Conservation (phyloP, 1,140 invertebrate species). For the Colletes latitarsis region DNA sequence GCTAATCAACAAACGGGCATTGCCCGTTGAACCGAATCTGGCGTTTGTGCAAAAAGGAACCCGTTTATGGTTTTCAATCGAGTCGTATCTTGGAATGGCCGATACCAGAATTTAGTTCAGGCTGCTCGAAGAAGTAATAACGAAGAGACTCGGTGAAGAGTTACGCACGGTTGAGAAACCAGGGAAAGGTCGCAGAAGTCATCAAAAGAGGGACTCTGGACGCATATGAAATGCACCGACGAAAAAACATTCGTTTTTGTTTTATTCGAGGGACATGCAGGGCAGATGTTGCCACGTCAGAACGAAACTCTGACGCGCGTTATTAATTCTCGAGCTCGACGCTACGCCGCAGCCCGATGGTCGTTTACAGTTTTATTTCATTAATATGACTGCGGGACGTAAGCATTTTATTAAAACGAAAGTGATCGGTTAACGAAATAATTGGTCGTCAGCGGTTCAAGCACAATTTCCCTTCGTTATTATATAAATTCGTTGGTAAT, state of each 20-base stretch:
- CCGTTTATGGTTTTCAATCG: background rate
- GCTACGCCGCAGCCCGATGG: too few species aligned
- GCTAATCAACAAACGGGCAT: background rate
- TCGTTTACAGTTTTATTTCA: background rate
- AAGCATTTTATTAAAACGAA: too few species aligned
- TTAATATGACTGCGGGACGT: too few species aligned
- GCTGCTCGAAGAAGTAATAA: constrained; percentile 11
- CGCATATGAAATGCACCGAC: constrained; percentile 11
- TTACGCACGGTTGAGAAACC: background rate
- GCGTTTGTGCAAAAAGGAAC: background rate
- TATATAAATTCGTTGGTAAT: too few species aligned
- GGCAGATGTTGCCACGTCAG: constrained; percentile 17
- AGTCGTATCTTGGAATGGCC: background rate
- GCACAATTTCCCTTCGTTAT: too few species aligned
- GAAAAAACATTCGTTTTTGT: constrained; percentile 10
- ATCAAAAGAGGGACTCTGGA: background rate
- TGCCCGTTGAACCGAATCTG: background rate
- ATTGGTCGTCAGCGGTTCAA: too few species aligned
- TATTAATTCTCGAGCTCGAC: constrained; percentile 7
- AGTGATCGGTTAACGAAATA: too few species aligned
- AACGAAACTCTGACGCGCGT: background rate
- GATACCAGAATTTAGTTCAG: constrained; percentile 3
- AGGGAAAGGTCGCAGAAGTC: background rate
- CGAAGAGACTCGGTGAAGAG: background rate
- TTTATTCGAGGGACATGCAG: constrained; percentile 11